Conservation (phyloP, 2,797 vertebrate species). For the Neoniphon sammara region DNA sequence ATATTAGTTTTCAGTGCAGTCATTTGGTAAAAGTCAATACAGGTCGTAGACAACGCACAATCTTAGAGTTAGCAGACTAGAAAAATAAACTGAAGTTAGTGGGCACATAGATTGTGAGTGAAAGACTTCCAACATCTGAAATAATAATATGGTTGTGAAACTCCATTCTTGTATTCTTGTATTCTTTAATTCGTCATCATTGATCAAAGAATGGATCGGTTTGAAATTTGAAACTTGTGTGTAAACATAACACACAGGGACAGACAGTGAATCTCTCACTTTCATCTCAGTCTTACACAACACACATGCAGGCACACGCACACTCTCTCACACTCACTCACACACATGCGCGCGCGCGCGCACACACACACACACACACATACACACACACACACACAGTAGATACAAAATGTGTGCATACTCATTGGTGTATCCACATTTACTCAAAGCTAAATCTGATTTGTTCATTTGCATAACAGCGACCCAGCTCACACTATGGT, state of each 20-base stretch:
- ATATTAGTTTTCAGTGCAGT: constrained; percentile 45
- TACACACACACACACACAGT: constrained; percentile 5
- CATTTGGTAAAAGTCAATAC: constrained; percentile 19
- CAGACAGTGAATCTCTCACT: constrained; percentile 15
- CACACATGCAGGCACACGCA: background rate
- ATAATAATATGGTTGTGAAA: constrained; percentile 27
- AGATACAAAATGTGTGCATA: constrained; percentile 2
- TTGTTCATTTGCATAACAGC: constrained; percentile 65
- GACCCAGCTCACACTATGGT: constrained; percentile 48
- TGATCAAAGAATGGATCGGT: constrained; percentile 6
- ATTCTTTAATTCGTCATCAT: constrained; percentile 5
- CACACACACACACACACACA: background rate
- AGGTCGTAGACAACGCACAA: constrained; percentile 22
- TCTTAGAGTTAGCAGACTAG: constrained; percentile 18
- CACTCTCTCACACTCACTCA: background rate
- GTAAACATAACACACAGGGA: constrained; percentile 26
- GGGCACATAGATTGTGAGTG: constrained; percentile 33
- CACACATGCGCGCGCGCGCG: constrained; percentile 6
- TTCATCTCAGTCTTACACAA: constrained; percentile 5
- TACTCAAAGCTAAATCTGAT: constrained; percentile 50
- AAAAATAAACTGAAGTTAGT: constrained; percentile 28
- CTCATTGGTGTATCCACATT: constrained; percentile 7
- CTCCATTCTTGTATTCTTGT: constrained; percentile 33
- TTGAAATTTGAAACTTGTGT: constrained; percentile 34
- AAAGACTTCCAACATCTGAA: constrained; percentile 25